Base-by-base conservation (phyloP, 2,113 vertebrate genomes). In the Odontesthes bonariensis region DNA sequence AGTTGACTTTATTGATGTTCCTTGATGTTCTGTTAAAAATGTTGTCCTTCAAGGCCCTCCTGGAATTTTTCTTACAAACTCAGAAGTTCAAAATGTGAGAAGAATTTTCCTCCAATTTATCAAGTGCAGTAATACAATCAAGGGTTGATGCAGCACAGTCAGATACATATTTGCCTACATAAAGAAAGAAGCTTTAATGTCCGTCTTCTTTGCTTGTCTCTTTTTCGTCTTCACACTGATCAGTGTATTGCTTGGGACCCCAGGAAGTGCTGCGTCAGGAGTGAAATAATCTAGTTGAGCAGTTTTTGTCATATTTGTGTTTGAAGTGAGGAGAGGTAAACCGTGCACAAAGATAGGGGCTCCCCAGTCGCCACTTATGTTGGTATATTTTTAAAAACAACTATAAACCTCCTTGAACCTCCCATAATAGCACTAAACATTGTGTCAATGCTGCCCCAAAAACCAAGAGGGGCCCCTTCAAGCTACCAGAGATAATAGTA, bases 21-120 rank as follows among this genome's bases (percentile, higher is more conserved):
- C 66, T 60, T 66, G 70, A 62, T 77, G 27, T 49, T 65, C 27
- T 59, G 1, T 19, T 35, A n/a, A 77, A 65, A 73, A 40, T 54
- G 13, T n/a, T 66, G n/a, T 49, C 13, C 42, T 40, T 54, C 23
- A 81, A 63, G 31, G 14, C 44, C 52, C 57, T 59, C n/a, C 4
- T 33, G 49, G 17, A 40, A 11, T 44, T 5, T n/a, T 17, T 19
- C 51, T 38, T 8, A 32, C 23, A 44, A 47, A 13, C 14, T 7
- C 14, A 32, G 27, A 32, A 16, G 14, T 49, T 19, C 17, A 49
- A 19, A 49, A 49, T 49, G 5, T 42, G 3, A 44, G 42, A 16
- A 44, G 42, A 44, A 1, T 1, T 44, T 44, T 44, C 13, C 42
- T 44, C 13, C 12, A 44, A 14, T 44, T 44, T 44, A 44, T 3